phyloP scores from a whole-genome alignment of 2,113 vertebrate species.

The Mobula birostris region DNA sequence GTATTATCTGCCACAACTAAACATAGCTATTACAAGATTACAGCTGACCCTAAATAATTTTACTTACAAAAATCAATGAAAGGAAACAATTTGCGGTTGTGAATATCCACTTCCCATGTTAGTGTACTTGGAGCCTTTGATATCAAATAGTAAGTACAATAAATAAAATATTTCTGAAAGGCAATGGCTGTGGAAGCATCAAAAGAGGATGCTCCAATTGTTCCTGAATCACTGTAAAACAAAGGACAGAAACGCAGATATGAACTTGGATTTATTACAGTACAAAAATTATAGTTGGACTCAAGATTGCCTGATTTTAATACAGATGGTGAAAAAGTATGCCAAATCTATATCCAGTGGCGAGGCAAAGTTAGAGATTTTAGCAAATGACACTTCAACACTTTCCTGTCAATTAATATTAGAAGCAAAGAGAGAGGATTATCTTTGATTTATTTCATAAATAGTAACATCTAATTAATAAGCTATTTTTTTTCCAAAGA shows the following conservation, averaged over 20 bases:
- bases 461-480: background rate
- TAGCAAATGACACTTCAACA: background rate
- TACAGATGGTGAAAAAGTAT: background rate
- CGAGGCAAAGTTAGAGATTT: background rate
- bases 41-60: background rate
- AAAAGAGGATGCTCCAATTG: background rate
- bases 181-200: background rate
- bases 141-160: background rate
- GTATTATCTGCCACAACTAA: background rate
- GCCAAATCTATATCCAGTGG: background rate
- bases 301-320: background rate
- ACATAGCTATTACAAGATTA: background rate
- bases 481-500: background rate
- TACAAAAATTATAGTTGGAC: background rate
- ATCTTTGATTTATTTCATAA: background rate
- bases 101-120: background rate
- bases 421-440: background rate
- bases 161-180: background rate
- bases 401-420: background rate
- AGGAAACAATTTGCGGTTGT: background rate
- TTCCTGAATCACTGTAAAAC: background rate
- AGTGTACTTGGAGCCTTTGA: background rate
- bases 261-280: background rate
- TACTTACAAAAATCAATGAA: background rate
- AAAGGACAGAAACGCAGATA: background rate